Evolutionary conservation across 1,140 invertebrate genomes (phyloP).

Genomic region (Penaeus chinensis): DNA sequence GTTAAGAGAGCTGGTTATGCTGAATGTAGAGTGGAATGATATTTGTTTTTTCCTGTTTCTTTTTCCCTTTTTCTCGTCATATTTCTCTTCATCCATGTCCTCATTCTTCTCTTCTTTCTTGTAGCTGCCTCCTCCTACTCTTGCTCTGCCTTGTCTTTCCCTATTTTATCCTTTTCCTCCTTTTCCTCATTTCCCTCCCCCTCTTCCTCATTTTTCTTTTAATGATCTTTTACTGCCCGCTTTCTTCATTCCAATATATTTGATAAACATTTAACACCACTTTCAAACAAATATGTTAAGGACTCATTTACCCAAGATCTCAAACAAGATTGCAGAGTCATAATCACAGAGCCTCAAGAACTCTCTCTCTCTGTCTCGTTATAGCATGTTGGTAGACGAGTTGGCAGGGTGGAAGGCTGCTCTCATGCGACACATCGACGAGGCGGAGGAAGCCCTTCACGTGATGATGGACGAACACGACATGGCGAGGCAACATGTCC

Average conservation of each 20-base stretch:
- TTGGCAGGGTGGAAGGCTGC: constrained; percentile 66
- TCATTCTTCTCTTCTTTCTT: no score
- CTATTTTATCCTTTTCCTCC: background rate
- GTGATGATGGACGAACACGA: constrained; percentile 80
- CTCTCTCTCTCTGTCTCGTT: constrained; percentile 9
- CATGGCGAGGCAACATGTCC: constrained; percentile 77
- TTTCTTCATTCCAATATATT: constrained; percentile 19
- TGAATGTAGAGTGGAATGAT: no score
- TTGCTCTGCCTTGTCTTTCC: background rate
- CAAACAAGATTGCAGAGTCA: no score
- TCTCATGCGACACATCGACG: constrained; percentile 77
- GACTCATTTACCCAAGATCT: background rate
- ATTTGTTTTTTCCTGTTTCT: no score
- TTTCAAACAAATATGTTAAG: background rate
- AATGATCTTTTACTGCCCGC: background rate
- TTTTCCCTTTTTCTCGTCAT: no score
- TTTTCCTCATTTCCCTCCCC: background rate
- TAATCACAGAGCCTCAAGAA: background rate
- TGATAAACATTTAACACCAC: background rate
- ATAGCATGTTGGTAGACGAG: constrained; percentile 67
- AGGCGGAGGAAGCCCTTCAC: constrained; percentile 80
- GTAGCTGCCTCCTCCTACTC: no score
- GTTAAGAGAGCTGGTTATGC: no score
- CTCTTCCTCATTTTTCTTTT: constrained; percentile 6
- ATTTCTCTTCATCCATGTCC: no score